Evolutionary conservation across 2,888 invertebrate genomes (phyloP), one percentile per base, ranked within the genome.

Genomic region (Tipula confusa): DNA sequence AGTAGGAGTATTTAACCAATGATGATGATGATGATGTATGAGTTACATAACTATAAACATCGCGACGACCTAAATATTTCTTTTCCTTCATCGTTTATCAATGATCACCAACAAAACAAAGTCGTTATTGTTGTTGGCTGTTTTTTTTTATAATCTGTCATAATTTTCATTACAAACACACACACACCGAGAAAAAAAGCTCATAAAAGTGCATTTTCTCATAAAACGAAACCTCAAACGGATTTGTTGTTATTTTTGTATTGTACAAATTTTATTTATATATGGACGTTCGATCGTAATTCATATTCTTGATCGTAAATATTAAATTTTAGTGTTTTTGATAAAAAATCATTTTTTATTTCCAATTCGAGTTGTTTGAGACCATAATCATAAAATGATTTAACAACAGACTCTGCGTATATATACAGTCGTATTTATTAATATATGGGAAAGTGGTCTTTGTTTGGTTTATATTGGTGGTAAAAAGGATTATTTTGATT

Each of bases 351-450:
- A 31, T 36, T 9, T 36, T 43, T 64, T 64, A 64, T 64, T 64
- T 64, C 64, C 24, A 24, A 9, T 64, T 24, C 24, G 64, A 64
- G 64, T 64, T 64, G 24, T 64, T 64, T 64, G 24, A 64, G 64
- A 64, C 64, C 64, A 64, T 64, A 64, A 64, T 64, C 64, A 64
- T 64, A 64, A 64, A 64, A 64, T 64, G 64, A 64, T 64, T 64
- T 64, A 64, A 64, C 64, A 64, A 64, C 64, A 24, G n/a, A 64
- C n/a, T n/a, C n/a, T n/a, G n/a, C n/a, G n/a, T n/a, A n/a, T n/a
- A n/a, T n/a, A n/a, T n/a, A n/a, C n/a, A n/a, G n/a, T n/a, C n/a
- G n/a, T n/a, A n/a, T n/a, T n/a, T n/a, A n/a, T n/a, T n/a, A n/a
- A n/a, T n/a, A n/a, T n/a, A n/a, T n/a, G n/a, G n/a, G n/a, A 64